phyloP scores from a whole-genome alignment of 2,888 invertebrate species.

The Tetramorium bicarinatum region DNA sequence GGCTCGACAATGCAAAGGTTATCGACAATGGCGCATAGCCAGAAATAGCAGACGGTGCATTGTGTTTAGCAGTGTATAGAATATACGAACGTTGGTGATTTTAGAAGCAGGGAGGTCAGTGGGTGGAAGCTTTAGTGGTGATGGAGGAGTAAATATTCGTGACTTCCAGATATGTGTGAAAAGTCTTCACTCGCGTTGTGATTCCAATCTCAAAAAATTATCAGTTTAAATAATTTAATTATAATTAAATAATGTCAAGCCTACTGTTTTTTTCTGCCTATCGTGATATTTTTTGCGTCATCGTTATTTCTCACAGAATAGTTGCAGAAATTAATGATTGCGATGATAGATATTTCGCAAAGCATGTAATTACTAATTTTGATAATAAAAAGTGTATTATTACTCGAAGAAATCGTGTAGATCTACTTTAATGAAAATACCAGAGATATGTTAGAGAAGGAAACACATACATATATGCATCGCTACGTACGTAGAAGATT shows the following conservation, averaged over 20 bases:
- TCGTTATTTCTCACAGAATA: background rate
- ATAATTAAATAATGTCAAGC: slow-evolving; percentile 55
- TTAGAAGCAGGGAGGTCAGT: slow-evolving; percentile 4
- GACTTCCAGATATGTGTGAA: slow-evolving; percentile 55
- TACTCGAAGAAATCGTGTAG: background rate
- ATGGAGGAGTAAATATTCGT: slow-evolving; percentile 44
- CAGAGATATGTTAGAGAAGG: background rate
- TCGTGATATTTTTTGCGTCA: background rate
- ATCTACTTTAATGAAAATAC: slow-evolving; percentile 32
- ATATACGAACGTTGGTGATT: slow-evolving; percentile 72
- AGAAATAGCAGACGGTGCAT: slow-evolving; percentile 82
- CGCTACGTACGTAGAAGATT: slow-evolving; percentile 49
- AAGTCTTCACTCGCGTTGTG: slow-evolving; percentile 57
- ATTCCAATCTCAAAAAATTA: slow-evolving; percentile 59
- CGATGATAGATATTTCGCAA: background rate
- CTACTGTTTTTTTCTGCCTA: background rate
- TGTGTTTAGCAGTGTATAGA: slow-evolving; percentile 80
- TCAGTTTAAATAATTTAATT: slow-evolving; percentile 65
- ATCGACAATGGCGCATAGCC: slow-evolving; percentile 83
- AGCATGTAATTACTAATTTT: background rate
- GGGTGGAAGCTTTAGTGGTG: slow-evolving; percentile 16
- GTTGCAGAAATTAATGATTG: background rate
- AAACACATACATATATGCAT: slow-evolving; percentile 11
- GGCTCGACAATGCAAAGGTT: slow-evolving; percentile 80
- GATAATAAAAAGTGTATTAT: background rate